Evolutionary conservation across 1,140 invertebrate genomes (phyloP), one percentile per base, ranked within the genome.

Genomic region (Rhopalosiphum maidis): DNA sequence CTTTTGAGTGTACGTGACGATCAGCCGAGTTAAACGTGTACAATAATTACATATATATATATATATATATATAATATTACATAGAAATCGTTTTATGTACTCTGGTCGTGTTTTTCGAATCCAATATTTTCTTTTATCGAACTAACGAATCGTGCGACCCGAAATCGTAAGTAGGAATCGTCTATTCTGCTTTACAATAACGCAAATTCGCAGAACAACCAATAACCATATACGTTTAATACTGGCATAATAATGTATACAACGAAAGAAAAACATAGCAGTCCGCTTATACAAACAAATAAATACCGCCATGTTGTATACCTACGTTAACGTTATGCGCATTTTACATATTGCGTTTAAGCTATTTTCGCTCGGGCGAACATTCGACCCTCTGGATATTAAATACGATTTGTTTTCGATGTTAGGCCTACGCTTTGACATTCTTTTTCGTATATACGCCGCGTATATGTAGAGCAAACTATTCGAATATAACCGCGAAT

Each of bases 1-100:
- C 60, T 77, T n/a, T 77, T 18, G 60, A 43, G 41, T 85, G 35
- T 85, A 85, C 82, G 82, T 85, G 82, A 85, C 82, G 82, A 85
- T 85, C 35, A 25, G 35, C 35, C 82, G 22, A 8, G 83, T 85
- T 41, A 85, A 85, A 37, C 22, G 37, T 85, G 37, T 41, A 85
- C 41, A 43, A 43, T 85, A 77, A 77, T 77, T 77, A n/a, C 55
- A 60, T 23, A 55, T 9, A 30, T 25, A 55, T 23, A 25, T 82
- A 82, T 82, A 82, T 37, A 37, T 82, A 37, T n/a, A 37, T 83
- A 37, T 41, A 3, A 85, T 41, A 23, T 85, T 85, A 30, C 23
- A 77, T 18, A 6, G 11, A 77, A n/a, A 15, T 85, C 35, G 37
- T 85, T 85, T 85, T 85, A 43, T 25, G 83, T 85, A 41, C 82